Evolutionary conservation across 2,888 invertebrate species (phyloP).

Genomic region (Agriopis marginaria): DNA sequence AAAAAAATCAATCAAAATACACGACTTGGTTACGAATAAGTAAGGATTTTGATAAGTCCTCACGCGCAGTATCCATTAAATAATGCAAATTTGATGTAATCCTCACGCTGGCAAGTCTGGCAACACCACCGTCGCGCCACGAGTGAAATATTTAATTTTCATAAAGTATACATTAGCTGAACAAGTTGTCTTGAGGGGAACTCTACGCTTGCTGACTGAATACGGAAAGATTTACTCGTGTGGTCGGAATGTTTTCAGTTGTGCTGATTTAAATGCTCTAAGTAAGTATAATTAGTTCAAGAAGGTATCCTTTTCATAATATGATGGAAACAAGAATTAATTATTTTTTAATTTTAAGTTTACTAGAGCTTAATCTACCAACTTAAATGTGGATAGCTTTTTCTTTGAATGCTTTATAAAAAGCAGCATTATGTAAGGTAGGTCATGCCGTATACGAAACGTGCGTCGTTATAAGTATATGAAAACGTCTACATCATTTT

Average conservation of each 20-base stretch:
- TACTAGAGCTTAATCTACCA: too few species aligned
- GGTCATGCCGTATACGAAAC: neutral
- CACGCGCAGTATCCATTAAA: slow-evolving; percentile 83
- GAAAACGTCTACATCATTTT: neutral
- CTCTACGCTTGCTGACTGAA: slow-evolving; percentile 41
- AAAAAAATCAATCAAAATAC: slow-evolving; percentile 66
- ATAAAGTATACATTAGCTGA: slow-evolving; percentile 82
- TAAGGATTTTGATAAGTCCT: slow-evolving; percentile 73
- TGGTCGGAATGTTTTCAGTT: slow-evolving; percentile 25
- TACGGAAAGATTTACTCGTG: slow-evolving; percentile 30
- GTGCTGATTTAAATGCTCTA: slow-evolving; percentile 4
- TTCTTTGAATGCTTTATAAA: too few species aligned
- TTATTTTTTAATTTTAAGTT: too few species aligned
- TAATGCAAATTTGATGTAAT: slow-evolving; percentile 86
- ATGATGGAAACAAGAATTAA: too few species aligned
- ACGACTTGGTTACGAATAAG: slow-evolving; percentile 49
- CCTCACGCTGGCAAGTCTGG: slow-evolving; percentile 67
- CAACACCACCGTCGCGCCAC: slow-evolving; percentile 52
- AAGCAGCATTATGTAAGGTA: too few species aligned
- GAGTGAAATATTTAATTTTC: slow-evolving; percentile 86
- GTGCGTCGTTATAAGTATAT: neutral
- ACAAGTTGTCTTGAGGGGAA: slow-evolving; percentile 59
- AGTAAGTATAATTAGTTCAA: too few species aligned
- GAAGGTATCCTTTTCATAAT: too few species aligned
- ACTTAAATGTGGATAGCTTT: too few species aligned